Evolutionary conservation across 2,888 invertebrate genomes (phyloP), one percentile per base, ranked within the genome.

Genomic region (Lasius platythorax): DNA sequence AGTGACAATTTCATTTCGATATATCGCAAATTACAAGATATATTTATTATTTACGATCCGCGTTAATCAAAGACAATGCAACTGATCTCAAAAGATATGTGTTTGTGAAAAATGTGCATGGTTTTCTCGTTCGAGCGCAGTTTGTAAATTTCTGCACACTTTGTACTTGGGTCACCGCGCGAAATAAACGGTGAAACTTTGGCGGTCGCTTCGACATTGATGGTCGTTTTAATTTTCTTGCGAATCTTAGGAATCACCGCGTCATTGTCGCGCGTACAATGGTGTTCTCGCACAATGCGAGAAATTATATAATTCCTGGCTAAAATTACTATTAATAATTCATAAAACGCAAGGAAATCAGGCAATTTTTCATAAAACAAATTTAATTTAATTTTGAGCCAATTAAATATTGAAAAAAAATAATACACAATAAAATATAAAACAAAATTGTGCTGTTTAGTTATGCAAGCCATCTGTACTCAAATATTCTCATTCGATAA

Each of bases 91-190:
- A 84, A 87, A 70, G 90, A 92, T 91, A 92, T 91, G 90, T 90
- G 70, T 84, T 89, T 87, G 83, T 87, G 86, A 84, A 85, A 85
- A 67, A 82, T 79, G 76, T 87, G 86, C 83, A 53, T 76, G 73
- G 23, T 50, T 68, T 30, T 46, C 9, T 76, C 72, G 79, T 74
- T 66, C 70, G 78, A 53, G 74, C 68, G 66, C 81, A 68, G 72
- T 68, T 67, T 43, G 56, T 61, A 78, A 84, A 33, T 68, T 33
- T 50, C 74, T 87, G 74, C 50, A 56, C 73, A 86, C 37, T 91
- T 92, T 92, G 92, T 92, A 92, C 92, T 92, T 89, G 88, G 73
- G 75, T 87, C 83, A 88, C 83, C 84, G 87, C 87, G 83, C 75
- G 72, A 75, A 72, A 43, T 78, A 72, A 72, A 86, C 88, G 86